These are phyloP conservation scores for Chondrilla cf. caribensis DNA, from an alignment of 37 sponge, comb jelly and placozoan species.

Conservation along the genomic window DNA sequence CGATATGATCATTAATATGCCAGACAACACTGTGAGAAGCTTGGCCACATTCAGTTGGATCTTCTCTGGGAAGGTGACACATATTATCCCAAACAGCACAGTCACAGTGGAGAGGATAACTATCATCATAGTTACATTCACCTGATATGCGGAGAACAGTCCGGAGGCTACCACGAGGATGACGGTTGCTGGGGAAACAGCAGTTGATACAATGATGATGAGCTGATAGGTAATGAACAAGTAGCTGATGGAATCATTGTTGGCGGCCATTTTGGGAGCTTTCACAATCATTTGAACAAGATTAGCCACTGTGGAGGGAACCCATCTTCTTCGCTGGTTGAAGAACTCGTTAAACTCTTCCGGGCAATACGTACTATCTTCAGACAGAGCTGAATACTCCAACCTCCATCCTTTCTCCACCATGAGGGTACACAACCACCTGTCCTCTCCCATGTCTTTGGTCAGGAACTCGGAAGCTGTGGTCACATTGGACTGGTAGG, in stretches of 20 bases:
- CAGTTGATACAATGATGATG: constrained; percentile 65
- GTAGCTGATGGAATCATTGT: constrained; percentile 62
- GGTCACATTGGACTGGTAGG: constrained; percentile 61
- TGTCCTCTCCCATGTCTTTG: constrained; percentile 95
- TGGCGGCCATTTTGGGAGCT: constrained; percentile 29
- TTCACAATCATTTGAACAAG: constrained; percentile 46
- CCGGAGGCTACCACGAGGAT: constrained; percentile 74
- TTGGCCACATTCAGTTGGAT: constrained; percentile 34
- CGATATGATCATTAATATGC: constrained; percentile 34
- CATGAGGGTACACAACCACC: constrained; percentile 93
- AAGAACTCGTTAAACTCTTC: constrained; percentile 79
- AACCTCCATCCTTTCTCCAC: constrained; percentile 81
- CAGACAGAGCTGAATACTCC: constrained; percentile 76
- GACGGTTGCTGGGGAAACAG: constrained; percentile 76
- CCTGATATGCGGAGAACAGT: constrained; percentile 34
- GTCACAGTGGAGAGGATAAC: background rate
- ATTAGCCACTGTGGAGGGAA: constrained; percentile 88
- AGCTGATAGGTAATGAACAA: constrained; percentile 74
- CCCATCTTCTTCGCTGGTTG: constrained; percentile 88
- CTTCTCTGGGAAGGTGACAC: constrained; percentile 25
- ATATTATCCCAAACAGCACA: constrained; percentile 1
- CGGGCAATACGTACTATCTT: constrained; percentile 79
- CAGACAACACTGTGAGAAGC: constrained; percentile 33
- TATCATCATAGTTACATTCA: background rate
- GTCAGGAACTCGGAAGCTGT: constrained; percentile 80